Evolutionary conservation across 2,888 invertebrate species (phyloP).

Genomic region (Apotomis betuletana): DNA sequence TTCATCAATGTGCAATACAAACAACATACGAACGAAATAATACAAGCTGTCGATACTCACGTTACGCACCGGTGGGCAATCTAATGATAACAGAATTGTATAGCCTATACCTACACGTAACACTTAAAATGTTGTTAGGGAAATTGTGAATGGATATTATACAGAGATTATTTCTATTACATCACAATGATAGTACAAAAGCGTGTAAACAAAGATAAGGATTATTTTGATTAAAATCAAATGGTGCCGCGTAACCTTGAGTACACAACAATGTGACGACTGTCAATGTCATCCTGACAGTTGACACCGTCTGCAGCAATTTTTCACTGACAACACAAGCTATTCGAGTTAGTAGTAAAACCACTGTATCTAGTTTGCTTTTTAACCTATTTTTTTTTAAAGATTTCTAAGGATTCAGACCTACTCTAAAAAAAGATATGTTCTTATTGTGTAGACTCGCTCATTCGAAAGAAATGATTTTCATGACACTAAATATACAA

Average conservation of each 20-base stretch:
- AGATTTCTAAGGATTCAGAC: too few relatives aligned
- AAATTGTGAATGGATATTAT: constrained; percentile 14
- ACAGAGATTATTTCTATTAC: constrained; percentile 48
- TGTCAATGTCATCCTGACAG: constrained; percentile 40
- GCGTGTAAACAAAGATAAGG: constrained; percentile 50
- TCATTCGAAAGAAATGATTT: too few relatives aligned
- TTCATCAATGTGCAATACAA: constrained; percentile 26
- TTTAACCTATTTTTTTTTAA: too few relatives aligned
- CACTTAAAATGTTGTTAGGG: constrained; percentile 11
- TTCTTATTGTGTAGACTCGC: too few relatives aligned
- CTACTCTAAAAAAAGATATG: too few relatives aligned
- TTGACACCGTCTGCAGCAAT: constrained; percentile 47
- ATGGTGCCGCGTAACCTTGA: constrained; percentile 41
- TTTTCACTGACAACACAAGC: constrained; percentile 42
- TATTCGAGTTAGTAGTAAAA: constrained; percentile 23
- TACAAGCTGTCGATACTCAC: constrained; percentile 28
- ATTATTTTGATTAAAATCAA: constrained; percentile 46
- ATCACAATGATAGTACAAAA: constrained; percentile 53
- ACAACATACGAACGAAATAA: constrained; percentile 8
- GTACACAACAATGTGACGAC: constrained; percentile 24
- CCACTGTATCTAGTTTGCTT: neutral
- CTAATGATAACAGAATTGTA: constrained; percentile 18
- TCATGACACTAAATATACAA: too few relatives aligned
- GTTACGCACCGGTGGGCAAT: constrained; percentile 34
- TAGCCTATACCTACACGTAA: constrained; percentile 14